Conservation (phyloP, 2,888 invertebrate genomes). For the Hypomecis punctinalis region DNA sequence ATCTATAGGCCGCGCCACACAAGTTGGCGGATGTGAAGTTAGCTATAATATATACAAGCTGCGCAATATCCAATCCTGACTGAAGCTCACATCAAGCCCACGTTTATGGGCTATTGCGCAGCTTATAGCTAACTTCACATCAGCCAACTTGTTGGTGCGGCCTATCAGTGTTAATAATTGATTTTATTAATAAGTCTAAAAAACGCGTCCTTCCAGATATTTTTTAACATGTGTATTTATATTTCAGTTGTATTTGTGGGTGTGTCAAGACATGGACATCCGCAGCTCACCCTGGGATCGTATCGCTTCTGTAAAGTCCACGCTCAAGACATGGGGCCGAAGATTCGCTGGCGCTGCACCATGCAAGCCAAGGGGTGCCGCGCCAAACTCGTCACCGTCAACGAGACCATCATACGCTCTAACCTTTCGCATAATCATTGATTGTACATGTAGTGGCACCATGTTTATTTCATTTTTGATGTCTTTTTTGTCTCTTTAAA, state of each 20-base stretch:
- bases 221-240: neutral
- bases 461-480: constrained; percentile 19
- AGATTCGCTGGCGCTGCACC: constrained; percentile 50
- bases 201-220: neutral
- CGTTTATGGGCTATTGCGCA: no score
- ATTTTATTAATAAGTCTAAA: no score
- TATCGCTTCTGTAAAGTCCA: constrained; percentile 44
- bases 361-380: constrained; percentile 48
- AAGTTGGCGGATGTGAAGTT: no score
- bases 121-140: no score
- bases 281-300: constrained; percentile 45
- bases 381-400: constrained; percentile 49
- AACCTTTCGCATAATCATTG: constrained; percentile 42
- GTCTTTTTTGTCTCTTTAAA: neutral
- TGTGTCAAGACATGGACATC: constrained; percentile 45
- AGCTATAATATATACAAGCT: no score
- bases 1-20: no score
- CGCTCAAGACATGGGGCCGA: constrained; percentile 17
- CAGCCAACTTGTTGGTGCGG: no score
- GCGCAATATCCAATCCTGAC: no score
- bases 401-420: constrained; percentile 37
- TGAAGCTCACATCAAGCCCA: no score
- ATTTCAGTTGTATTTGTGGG: constrained; percentile 33
- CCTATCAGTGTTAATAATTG: no score
- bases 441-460: constrained; percentile 45